Evolutionary conservation across 23 tunicate species (phyloP).

Genomic region (Styela clava): DNA sequence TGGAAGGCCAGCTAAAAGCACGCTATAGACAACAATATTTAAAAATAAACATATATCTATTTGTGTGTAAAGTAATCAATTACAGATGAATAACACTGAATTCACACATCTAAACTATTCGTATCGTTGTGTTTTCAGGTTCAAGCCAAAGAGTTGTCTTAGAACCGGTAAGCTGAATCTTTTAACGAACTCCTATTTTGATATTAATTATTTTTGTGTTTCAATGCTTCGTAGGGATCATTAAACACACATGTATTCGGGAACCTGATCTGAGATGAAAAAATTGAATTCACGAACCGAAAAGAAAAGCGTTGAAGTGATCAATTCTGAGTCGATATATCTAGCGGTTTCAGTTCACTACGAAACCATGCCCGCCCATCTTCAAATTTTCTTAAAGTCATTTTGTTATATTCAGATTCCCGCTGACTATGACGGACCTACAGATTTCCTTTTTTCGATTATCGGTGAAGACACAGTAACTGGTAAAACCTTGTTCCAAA

Average conservation of each 20-base stretch:
- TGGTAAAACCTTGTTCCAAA: slow-evolving; percentile 15
- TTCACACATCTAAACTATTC: not conserved
- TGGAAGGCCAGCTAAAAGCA: no score
- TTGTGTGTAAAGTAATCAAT: not conserved
- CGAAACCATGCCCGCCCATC: not conserved
- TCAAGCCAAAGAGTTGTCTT: not conserved
- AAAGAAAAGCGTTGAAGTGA: no score
- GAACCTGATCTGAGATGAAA: not conserved
- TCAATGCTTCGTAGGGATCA: not conserved
- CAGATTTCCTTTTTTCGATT: slow-evolving; percentile 30
- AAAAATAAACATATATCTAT: not conserved
- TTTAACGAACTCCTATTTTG: no score
- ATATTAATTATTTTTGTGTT: not conserved
- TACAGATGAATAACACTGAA: no score
- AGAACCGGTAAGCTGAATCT: not conserved
- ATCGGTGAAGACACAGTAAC: slow-evolving; percentile 53
- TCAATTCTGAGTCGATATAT: no score
- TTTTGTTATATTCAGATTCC: not conserved
- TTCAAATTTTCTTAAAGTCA: not conserved
- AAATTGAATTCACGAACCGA: not conserved
- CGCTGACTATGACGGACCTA: slow-evolving; percentile 22
- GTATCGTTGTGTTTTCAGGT: not conserved
- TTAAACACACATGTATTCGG: not conserved
- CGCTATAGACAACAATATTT: no score
- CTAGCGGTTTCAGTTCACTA: not conserved